Evolutionary conservation across 2,888 invertebrate genomes (phyloP), one percentile per base, ranked within the genome.

Genomic region (Leistus spinibarbis): DNA sequence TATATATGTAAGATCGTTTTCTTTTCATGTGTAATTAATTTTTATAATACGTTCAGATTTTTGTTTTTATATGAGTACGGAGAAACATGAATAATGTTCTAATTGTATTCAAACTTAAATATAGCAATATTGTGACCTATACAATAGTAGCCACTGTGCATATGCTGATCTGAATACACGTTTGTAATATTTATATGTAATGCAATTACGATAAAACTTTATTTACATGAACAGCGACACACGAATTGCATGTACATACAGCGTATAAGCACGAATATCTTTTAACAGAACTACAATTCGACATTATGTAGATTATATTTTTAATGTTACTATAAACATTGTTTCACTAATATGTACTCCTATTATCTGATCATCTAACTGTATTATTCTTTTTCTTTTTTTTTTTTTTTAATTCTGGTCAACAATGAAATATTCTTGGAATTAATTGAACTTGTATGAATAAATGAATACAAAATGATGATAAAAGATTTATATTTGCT

Each of bases 141-240:
- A 5, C 40, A n/a, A n/a, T n/a, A n/a, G n/a, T n/a, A n/a, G n/a
- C n/a, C n/a, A n/a, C 10, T 40, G 5, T 40, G 4, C 22, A 64
- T 22, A 64, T 64, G 64, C 13, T 64, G 27, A 9, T 9, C 27
- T 64, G 7, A 64, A 64, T 24, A 23, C 16, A 24, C 16, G 64
- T 27, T 24, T 64, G 27, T 23, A 64, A n/a, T 64, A 64, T 64
- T 64, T 64, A 64, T 64, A 23, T 24, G 24, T 64, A 64, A 64
- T 64, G 64, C 24, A 64, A 64, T 64, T 64, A 64, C 64, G 64
- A 64, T 64, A 64, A 64, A 64, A 23, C 24, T 4, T 23, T 64
- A 64, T 64, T 64, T 64, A 22, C 64, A 64, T 64, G 64, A 64
- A 64, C 20, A n/a, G 64, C 64, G 64, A 64, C 64, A 64, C 23